Conservation (phyloP, 1,140 invertebrate species). For the Manduca sexta region DNA sequence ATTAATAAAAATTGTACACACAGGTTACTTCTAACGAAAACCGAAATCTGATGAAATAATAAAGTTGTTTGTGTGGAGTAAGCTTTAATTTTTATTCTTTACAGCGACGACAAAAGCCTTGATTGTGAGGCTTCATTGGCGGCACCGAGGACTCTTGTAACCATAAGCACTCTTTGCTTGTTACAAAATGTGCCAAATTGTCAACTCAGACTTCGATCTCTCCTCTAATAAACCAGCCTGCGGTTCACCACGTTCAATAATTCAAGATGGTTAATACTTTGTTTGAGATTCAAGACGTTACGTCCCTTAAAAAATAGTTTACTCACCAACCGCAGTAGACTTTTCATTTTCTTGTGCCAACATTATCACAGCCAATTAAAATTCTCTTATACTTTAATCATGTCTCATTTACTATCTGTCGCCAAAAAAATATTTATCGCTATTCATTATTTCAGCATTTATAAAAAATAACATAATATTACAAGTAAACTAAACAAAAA, state of each 20-base stretch:
- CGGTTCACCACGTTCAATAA: constrained; percentile 11
- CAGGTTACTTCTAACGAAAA: background rate
- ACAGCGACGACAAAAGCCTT: constrained; percentile 33
- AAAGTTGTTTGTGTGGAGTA: constrained; percentile 18
- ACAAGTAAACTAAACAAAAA: no score
- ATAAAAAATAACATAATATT: no score
- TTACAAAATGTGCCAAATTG: constrained; percentile 52
- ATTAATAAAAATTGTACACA: background rate
- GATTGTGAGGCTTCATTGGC: constrained; percentile 36
- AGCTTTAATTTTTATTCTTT: constrained; percentile 31
- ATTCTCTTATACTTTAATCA: constrained; percentile 28
- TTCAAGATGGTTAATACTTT: no score
- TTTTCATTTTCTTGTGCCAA: constrained; percentile 35
- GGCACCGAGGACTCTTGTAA: constrained; percentile 26
- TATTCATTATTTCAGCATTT: no score
- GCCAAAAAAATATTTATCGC: no score
- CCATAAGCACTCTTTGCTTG: constrained; percentile 31
- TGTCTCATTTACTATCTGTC: constrained; percentile 26
- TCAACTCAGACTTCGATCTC: constrained; percentile 37
- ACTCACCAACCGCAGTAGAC: no score
- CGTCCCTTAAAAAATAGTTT: no score
- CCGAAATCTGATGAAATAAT: constrained; percentile 9
- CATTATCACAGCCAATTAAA: constrained; percentile 49
- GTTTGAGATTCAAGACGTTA: no score
- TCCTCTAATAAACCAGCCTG: constrained; percentile 25